phyloP scores from a whole-genome alignment of 2,888 invertebrate genomes.

The Drosophila quinaria region DNA sequence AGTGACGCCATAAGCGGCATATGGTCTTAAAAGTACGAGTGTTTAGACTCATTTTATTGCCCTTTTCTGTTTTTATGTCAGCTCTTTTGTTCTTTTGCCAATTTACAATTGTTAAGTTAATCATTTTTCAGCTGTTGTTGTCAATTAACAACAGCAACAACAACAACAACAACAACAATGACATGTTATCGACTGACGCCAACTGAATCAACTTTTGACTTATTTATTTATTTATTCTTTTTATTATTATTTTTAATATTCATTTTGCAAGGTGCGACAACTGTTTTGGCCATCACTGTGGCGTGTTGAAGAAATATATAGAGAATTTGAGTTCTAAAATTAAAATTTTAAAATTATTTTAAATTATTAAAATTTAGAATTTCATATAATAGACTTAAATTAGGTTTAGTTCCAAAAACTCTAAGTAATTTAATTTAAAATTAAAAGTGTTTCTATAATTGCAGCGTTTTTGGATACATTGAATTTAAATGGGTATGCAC shows the following conservation, averaged over 20 bases:
- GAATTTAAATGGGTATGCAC: not conserved
- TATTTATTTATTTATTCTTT: not conserved
- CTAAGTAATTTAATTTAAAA: too few relatives aligned
- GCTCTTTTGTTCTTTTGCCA: constrained; percentile 38
- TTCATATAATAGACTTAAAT: too few relatives aligned
- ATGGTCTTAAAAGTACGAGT: constrained; percentile 25
- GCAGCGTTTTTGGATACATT: not conserved
- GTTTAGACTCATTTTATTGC: not conserved
- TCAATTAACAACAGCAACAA: constrained; percentile 21
- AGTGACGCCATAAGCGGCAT: constrained; percentile 63
- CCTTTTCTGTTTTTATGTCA: constrained; percentile 1
- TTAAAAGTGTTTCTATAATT: too few relatives aligned
- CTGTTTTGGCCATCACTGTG: constrained; percentile 17
- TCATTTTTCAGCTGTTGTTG: constrained; percentile 40
- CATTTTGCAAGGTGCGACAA: constrained; percentile 5
- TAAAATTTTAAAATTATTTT: too few relatives aligned
- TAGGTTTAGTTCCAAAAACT: too few relatives aligned
- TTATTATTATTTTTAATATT: too few relatives aligned
- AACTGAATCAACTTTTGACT: constrained; percentile 38
- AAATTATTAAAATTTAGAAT: too few relatives aligned
- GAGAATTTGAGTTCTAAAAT: too few relatives aligned
- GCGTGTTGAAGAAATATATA: too few relatives aligned
- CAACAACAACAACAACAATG: constrained; percentile 9
- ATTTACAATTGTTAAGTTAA: constrained; percentile 46
- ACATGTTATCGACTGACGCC: constrained; percentile 10